A percentile compares a stretch with the other conserved stretches of the same genome.
phyloP scores from a whole-genome alignment of 2,888 invertebrate genomes.

The Notocelia uddmanniana region DNA sequence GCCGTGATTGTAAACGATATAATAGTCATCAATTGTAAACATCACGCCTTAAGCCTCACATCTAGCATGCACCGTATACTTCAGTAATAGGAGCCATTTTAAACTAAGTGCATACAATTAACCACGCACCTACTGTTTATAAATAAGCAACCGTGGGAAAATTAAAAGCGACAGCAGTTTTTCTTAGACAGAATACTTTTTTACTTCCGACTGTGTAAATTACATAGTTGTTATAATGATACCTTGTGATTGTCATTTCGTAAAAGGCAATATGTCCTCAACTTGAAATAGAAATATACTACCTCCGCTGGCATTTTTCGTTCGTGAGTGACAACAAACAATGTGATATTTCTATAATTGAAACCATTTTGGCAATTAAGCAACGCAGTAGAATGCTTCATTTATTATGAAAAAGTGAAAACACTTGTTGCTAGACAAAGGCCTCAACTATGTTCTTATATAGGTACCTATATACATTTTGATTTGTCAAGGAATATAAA shows the following conservation, averaged over 20 bases:
- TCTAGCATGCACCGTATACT: conserved; percentile 25
- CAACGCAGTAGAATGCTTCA: not conserved
- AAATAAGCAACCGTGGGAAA: conserved; percentile 71
- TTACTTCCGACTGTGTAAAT: conserved; percentile 14
- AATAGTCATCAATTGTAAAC: conserved; percentile 24
- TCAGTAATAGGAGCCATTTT: conserved; percentile 24
- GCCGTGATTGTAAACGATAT: conserved; percentile 13
- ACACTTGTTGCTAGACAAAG: not conserved
- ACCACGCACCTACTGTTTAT: conserved; percentile 65
- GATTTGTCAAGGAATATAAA: too few relatives aligned
- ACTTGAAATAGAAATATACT: not conserved
- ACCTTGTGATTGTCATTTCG: not conserved
- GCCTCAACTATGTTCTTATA: too few relatives aligned
- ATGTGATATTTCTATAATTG: not conserved
- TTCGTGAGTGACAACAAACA: not conserved
- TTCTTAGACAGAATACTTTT: conserved; percentile 21
- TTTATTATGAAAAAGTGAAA: not conserved
- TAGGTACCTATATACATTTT: too few relatives aligned
- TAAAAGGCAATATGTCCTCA: not conserved
- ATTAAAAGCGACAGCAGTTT: conserved; percentile 46
- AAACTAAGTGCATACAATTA: conserved; percentile 14
- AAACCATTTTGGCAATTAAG: not conserved
- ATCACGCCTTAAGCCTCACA: not conserved
- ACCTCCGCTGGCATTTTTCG: not conserved
- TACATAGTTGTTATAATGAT: conserved; percentile 12